phyloP scores from a whole-genome alignment of 2,888 invertebrate species.

The Cantharis rufa region DNA sequence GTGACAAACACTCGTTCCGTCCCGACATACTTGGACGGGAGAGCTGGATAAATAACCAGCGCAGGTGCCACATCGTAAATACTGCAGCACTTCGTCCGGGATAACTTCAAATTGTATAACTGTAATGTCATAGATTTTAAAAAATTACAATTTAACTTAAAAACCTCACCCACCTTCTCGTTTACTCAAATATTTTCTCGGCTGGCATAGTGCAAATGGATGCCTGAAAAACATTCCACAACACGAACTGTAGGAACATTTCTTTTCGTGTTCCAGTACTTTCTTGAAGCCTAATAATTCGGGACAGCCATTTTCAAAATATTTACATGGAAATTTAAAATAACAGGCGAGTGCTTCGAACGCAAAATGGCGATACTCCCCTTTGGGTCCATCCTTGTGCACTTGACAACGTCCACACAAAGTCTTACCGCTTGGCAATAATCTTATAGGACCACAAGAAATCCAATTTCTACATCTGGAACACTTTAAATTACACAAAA shows the following conservation, averaged over 20 bases:
- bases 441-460: constrained; percentile 48
- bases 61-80: constrained; percentile 47
- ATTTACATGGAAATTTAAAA: constrained; percentile 49
- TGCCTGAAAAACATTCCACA: constrained; percentile 44
- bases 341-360: constrained; percentile 49
- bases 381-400: constrained; percentile 3
- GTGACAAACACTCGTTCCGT: constrained; percentile 49
- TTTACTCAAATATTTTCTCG: constrained; percentile 40
- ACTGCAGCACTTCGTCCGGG: constrained; percentile 43
- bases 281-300: constrained; percentile 46
- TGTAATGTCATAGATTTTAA: constrained; percentile 24
- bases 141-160: not conserved
- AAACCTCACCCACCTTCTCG: constrained; percentile 38
- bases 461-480: constrained; percentile 46
- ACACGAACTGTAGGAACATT: constrained; percentile 43
- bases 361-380: constrained; percentile 42
- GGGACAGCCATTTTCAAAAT: constrained; percentile 47
- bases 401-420: constrained; percentile 49
- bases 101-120: constrained; percentile 42
- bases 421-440: constrained; percentile 45
- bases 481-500: constrained; percentile 44
- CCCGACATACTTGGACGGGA: constrained; percentile 45
- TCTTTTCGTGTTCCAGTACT: constrained; percentile 45
- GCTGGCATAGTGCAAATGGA: constrained; percentile 42
- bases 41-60: constrained; percentile 47